Conservation (phyloP, 2,113 vertebrate genomes). For the Scalopus aquaticus region DNA sequence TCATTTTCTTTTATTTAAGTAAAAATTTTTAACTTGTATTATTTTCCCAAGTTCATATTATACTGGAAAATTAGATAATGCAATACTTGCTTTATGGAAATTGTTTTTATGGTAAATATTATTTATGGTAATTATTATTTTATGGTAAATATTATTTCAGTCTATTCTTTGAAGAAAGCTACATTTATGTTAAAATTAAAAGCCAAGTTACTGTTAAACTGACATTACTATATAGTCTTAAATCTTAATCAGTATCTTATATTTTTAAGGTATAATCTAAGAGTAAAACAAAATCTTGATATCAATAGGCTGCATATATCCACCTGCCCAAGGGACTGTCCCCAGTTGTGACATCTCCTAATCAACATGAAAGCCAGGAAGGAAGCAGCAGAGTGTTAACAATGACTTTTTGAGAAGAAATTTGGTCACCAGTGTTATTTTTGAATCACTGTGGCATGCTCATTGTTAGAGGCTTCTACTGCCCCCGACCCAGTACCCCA, state of each 20-base stretch:
- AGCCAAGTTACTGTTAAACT: background rate
- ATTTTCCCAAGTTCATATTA: conserved; percentile 33
- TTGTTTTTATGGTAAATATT: conserved; percentile 22
- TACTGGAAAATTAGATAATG: conserved; percentile 8
- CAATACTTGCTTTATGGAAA: background rate
- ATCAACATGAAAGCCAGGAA: background rate
- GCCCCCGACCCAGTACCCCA: no score
- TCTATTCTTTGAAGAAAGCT: background rate
- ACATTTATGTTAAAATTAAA: background rate
- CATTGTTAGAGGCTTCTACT: accelerated
- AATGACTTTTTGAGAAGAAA: background rate
- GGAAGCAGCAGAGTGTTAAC: background rate
- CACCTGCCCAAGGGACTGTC: background rate
- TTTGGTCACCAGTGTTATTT: background rate
- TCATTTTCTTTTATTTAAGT: background rate
- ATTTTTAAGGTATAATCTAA: background rate
- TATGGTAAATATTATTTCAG: background rate
- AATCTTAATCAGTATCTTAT: background rate
- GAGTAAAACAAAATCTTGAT: background rate
- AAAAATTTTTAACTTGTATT: background rate
- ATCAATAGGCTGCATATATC: background rate
- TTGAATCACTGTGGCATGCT: background rate
- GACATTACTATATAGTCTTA: background rate
- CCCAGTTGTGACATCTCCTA: background rate
- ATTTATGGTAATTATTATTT: background rate